Conservation (phyloP, 2,113 vertebrate genomes). For the Perca schrenkii region DNA sequence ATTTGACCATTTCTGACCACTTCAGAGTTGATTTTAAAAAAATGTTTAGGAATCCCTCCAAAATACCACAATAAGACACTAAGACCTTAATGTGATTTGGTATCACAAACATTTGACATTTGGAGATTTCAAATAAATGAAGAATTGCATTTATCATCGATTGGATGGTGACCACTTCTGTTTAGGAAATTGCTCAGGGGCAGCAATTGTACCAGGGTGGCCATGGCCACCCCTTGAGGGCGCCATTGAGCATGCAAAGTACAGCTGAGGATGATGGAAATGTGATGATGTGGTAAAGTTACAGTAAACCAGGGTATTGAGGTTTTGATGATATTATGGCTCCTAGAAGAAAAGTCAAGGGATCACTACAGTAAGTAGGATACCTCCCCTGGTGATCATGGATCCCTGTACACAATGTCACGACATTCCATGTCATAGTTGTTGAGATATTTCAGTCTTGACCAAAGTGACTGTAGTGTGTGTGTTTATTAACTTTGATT, state of each 20-base stretch:
- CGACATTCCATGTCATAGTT: neutral
- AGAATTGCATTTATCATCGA: too few species aligned
- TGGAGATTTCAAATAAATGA: too few species aligned
- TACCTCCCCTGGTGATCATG: neutral
- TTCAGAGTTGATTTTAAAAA: too few species aligned
- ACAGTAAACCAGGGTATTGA: neutral
- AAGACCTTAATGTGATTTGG: too few species aligned
- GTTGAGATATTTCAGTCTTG: neutral
- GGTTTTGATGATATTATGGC: neutral
- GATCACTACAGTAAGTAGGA: neutral
- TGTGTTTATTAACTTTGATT: constrained; percentile 31
- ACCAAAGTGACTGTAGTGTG: neutral
- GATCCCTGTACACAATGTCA: neutral
- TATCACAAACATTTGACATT: too few species aligned
- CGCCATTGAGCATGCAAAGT: neutral
- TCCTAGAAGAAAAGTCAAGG: neutral
- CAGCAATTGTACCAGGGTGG: too few species aligned
- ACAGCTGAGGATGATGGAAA: neutral
- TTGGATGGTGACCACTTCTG: too few species aligned
- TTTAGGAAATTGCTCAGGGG: too few species aligned
- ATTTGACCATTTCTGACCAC: too few species aligned
- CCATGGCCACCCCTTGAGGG: too few species aligned
- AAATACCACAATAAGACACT: too few species aligned
- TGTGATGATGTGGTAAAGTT: neutral
- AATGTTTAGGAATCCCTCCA: too few species aligned